Base-by-base conservation (phyloP, 2,113 vertebrate species). In the Aramus guarauna region DNA sequence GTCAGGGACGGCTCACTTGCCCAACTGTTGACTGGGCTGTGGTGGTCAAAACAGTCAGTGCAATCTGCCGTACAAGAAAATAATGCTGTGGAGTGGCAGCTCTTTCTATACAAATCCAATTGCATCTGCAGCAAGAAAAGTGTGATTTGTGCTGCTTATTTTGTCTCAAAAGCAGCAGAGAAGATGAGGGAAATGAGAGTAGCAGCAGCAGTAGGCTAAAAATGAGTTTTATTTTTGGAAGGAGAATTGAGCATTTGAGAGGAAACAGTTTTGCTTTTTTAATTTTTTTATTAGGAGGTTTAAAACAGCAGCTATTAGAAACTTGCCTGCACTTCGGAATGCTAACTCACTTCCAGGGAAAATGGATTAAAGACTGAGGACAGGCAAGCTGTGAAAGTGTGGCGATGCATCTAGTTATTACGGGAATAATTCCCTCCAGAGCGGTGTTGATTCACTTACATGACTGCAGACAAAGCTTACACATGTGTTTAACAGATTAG, bases 381-480 rank as follows among this genome's bases (percentile, higher is more conserved):
- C 55, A 80, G 39, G 41, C 63, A 78, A 72, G 24, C 67, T 91
- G 69, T 92, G 74, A 43, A 90, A 94, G 86, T 93, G 88, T 71
- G 81, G 32, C 71, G 90, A 45, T 91, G 75, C 68, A 64, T 83
- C 85, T 76, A n/a, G 60, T 87, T 69, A 45, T 21, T 73, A 56
- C 16, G 71, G 59, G 63, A 96, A 30, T 84, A 91, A 86, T 86
- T 88, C 37, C 23, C 50, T 47, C 47, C 52, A 71, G 72, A 94
- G 55, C 75, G 83, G 63, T 8, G 3, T 93, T 52, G 88, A 76
- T 79, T 91, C 93, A 91, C 87, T 92, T 63, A 60, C 6, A 26
- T 48, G 90, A 43, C 34, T 91, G 48, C 87, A 93, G 76, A 71
- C 88, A 95, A 83, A 93, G 76, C 79, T 88, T 74, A 41, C 52